Conservation (phyloP, 92 coral and sea anemone genomes). For the Epizoanthus stellaris region DNA sequence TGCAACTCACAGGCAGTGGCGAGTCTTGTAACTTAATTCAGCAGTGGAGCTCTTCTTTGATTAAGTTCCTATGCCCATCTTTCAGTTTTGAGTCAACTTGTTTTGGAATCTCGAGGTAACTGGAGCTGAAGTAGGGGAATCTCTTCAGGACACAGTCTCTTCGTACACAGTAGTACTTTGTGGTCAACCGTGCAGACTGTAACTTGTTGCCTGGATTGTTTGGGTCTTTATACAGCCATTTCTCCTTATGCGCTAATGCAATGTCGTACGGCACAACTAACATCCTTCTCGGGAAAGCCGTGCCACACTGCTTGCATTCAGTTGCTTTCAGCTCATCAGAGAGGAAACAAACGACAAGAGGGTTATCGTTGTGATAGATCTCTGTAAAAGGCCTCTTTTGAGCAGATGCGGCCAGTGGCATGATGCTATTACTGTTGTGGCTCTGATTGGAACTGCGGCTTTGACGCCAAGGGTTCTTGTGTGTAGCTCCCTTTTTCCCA, state of each 20-base stretch:
- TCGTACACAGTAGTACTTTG: conserved; percentile 43
- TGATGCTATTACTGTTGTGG: no score
- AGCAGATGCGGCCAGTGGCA: no score
- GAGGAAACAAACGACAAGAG: conserved; percentile 48
- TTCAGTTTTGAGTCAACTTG: no score
- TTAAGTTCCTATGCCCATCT: no score
- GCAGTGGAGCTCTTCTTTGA: no score
- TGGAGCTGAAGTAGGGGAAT: conserved; percentile 47
- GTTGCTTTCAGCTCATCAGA: conserved; percentile 45
- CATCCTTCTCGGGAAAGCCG: conserved; percentile 38
- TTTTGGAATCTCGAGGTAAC: no score
- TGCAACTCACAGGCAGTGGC: no score
- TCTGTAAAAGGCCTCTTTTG: conserved; percentile 33
- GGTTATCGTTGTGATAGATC: conserved; percentile 57
- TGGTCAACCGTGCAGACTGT: conserved; percentile 15
- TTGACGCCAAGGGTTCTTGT: conserved; percentile 55
- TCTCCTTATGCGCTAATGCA: conserved; percentile 29
- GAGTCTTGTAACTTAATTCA: no score
- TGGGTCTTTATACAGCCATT: conserved; percentile 52
- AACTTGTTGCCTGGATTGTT: conserved; percentile 29
- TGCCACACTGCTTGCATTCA: conserved; percentile 56
- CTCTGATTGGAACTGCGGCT: no score
- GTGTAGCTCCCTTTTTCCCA: conserved; percentile 53
- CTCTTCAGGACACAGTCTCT: conserved; percentile 34
- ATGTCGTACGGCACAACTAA: conserved; percentile 25